A percentile compares a stretch with the other conserved stretches of the same genome.
These are phyloP conservation scores for Nasua narica DNA, from an alignment of 2,797 vertebrate genomes.

Conservation along the genomic window DNA sequence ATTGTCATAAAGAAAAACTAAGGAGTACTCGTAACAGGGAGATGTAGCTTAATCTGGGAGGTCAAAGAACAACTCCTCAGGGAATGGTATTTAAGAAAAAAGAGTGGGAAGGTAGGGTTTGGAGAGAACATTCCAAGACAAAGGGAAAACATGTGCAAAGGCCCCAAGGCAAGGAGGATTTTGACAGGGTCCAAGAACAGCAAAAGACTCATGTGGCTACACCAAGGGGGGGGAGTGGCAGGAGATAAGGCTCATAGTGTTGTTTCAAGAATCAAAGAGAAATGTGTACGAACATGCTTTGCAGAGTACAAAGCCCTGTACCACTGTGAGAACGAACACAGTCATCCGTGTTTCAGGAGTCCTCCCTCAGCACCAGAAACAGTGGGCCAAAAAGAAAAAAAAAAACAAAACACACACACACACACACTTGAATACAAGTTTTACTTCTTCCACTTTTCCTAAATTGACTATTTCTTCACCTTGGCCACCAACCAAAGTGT, in stretches of 20 bases:
- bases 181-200: conserved; percentile 55
- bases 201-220: conserved; percentile 9
- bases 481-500: not conserved
- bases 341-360: not conserved
- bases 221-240: not conserved
- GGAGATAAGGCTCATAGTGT: conserved; percentile 47
- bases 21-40: not conserved
- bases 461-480: not conserved
- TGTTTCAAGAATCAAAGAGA: conserved; percentile 36
- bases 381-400: not conserved
- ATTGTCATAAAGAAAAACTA: not conserved
- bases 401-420: no score
- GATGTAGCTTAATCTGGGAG: not conserved
- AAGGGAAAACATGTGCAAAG: conserved; percentile 18
- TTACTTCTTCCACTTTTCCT: not conserved
- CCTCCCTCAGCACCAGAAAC: not conserved
- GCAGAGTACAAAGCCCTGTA: not conserved
- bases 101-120: not conserved
- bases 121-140: conserved; percentile 49
- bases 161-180: conserved; percentile 50
- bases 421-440: not conserved
- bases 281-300: conserved; percentile 51
- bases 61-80: not conserved
- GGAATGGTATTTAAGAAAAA: conserved; percentile 24
- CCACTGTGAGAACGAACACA: not conserved